Percentiles rank a stretch among this genome's conserved stretches.
These are phyloP conservation scores for Desmodus rotundus DNA, from an alignment of 2,113 vertebrate genomes.

Conservation along the genomic window DNA sequence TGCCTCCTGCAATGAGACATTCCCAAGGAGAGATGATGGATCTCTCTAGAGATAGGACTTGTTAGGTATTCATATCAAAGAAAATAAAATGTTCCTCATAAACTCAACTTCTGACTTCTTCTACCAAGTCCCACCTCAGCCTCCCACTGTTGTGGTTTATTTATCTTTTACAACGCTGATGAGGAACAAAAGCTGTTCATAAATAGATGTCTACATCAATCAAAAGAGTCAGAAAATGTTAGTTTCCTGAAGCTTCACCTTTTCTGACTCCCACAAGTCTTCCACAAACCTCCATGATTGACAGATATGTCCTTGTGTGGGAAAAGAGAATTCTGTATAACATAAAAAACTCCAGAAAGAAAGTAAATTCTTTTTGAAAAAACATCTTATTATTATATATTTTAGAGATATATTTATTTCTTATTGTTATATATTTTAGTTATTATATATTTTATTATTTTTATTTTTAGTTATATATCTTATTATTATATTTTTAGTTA, in stretches of 20 bases:
- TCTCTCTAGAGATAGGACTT: background rate
- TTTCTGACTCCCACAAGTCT: slow-evolving; percentile 47
- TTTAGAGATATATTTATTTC: too few relatives aligned
- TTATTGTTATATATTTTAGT: too few relatives aligned
- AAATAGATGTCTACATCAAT: background rate
- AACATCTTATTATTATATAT: too few relatives aligned
- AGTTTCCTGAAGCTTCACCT: slow-evolving; percentile 15
- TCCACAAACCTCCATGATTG: slow-evolving; percentile 37
- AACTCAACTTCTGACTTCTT: background rate
- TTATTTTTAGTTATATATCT: too few relatives aligned
- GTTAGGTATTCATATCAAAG: background rate
- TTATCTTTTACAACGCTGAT: background rate
- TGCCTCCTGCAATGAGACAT: background rate
- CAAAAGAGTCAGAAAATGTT: slow-evolving; percentile 31
- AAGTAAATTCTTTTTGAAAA: too few relatives aligned
- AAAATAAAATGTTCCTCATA: background rate
- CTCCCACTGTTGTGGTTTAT: background rate
- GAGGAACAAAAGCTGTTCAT: background rate
- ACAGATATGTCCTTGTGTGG: slow-evolving; percentile 39
- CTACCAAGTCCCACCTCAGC: background rate
- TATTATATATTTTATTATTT: too few relatives aligned
- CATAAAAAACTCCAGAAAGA: background rate
- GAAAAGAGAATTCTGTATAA: slow-evolving; percentile 1
- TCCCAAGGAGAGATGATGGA: background rate
- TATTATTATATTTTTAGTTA: too few relatives aligned